Evolutionary conservation across 2,797 vertebrate genomes (phyloP), one percentile per base, ranked within the genome.

Genomic region (Chloroceryle inda): DNA sequence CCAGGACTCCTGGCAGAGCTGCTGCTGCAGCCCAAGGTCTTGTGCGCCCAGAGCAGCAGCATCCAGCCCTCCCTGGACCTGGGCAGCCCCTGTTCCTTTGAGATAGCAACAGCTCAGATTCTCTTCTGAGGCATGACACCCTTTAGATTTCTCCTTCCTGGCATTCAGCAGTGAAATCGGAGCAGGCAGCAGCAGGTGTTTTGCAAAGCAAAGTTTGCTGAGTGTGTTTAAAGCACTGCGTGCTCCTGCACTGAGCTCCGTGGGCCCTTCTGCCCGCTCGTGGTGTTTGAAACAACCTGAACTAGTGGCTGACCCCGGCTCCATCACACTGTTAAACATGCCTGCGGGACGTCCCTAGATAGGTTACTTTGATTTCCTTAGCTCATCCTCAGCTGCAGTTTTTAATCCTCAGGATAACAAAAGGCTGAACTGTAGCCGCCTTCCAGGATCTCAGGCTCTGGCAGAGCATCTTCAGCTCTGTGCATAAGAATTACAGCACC

Each of bases 371-470:
- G 92, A 88, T 89, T 82, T 47, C 40, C 0, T 53, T 44, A 59
- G 84, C 63, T 87, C 91, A 82, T 76, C 91, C 80, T 85, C 86
- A 62, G 6, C 42, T 45, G 59, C 77, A 20, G 62, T 64, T 93
- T 94, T 77, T 88, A 94, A 94, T 88, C 64, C 92, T 40, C 9
- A 2, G 69, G 83, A 91, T 88, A 78, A 92, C 64, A 94, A 92
- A 92, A 89, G 85, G 78, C 81, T 76, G 85, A 93, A 80, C 63
- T 6, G 16, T 5, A 66, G 74, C 64, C 2, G 0, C 74, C 85
- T 84, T 62, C 61, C 74, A 80, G 73, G 95, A 91, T 89, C 76
- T 49, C 79, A 10, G 40, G 18, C 84, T 84, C 92, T 78, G 53
- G 69, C 92, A 75, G 64, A 89, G 87, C 85, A 50, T 71, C 47